phyloP scores from a whole-genome alignment of 2,113 vertebrate species.

The Nicator chloris region DNA sequence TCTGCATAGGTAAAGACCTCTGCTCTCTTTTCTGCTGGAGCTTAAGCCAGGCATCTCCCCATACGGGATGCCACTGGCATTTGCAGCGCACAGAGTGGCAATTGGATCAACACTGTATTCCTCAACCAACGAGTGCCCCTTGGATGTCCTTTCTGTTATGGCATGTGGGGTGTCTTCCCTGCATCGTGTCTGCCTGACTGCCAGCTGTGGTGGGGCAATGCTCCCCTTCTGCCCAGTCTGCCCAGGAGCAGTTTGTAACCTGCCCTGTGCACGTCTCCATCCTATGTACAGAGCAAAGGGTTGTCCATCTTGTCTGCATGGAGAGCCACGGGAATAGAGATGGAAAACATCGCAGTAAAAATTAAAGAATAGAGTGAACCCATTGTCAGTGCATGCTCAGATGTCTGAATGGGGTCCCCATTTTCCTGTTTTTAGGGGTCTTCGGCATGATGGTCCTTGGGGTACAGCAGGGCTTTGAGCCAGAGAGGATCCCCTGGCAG shows the following conservation, averaged over 20 bases:
- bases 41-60: background rate
- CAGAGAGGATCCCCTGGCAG: background rate
- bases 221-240: background rate
- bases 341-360: background rate
- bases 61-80: accelerated
- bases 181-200: accelerated
- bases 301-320: background rate
- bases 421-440: background rate
- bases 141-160: background rate
- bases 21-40: background rate
- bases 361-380: constrained; percentile 4
- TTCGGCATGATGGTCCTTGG: background rate
- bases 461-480: background rate
- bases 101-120: background rate
- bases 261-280: background rate
- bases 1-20: background rate
- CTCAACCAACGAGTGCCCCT: background rate
- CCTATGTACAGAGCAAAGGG: background rate
- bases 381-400: background rate
- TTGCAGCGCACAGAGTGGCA: accelerated
- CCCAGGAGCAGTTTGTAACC: background rate
- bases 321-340: background rate
- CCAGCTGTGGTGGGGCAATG: background rate
- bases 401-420: background rate
- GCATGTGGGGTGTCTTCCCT: accelerated